Evolutionary conservation across 2,797 vertebrate species (phyloP), one percentile per base, ranked within the genome.

Genomic region (Coccyzus lansbergi): DNA sequence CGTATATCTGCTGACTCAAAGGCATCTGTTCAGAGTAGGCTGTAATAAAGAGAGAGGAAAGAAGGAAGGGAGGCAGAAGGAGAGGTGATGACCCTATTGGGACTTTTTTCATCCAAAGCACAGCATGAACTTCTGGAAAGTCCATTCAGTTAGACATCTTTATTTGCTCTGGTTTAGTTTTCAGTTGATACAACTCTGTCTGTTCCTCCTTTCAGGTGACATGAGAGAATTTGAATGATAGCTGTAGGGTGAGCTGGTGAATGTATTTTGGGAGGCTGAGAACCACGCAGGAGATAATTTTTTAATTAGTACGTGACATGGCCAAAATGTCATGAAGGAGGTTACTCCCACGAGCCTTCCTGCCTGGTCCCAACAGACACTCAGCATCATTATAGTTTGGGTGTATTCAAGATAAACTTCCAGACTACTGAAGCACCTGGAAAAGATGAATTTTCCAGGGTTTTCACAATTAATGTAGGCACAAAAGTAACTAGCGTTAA

Each of bases 401-500:
- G 26, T 74, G 48, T 81, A 29, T 82, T 77, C 92, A 68, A 93
- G 86, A 62, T 76, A 88, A 95, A 34, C 59, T 38, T 72, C 9
- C 33, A 51, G 65, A 44, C 44, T 90, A 68, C 60, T 52, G 62
- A 72, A 80, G 77, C 75, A 75, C 79, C 74, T 87, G 77, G 64
- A 77, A 82, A 40, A 82, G 76, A 72, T 51, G 68, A 79, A 59
- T 59, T 94, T 95, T 16, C 8, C 62, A 62, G 62, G 62, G 52
- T 75, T 95, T 85, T 69, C 64, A 70, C 69, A 81, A 68, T 92
- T 85, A 94, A 74, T 20, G 58, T 16, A 6, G 72, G 77, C 68
- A 81, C 56, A 85, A 91, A 94, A 90, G 65, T 42, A 83, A 44
- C 48, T 9, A 63, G 53, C 6, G 1, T 86, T 84, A 83, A 93